Evolutionary conservation across 92 coral and sea anemone species (phyloP).

Genomic region (Parazoanthus atlanticus): DNA sequence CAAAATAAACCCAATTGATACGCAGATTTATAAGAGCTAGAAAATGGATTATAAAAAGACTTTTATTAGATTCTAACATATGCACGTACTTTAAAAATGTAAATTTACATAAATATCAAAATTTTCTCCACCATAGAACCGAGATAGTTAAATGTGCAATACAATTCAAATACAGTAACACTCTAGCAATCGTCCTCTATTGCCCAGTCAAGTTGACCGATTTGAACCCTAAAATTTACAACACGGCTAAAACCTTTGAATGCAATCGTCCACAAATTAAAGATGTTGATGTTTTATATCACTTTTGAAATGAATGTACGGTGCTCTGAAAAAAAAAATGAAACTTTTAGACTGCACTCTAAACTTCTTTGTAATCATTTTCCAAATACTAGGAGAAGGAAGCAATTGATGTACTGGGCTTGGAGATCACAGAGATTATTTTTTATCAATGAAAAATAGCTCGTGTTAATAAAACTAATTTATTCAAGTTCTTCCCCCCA

Average conservation of each 20-base stretch:
- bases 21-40: background rate
- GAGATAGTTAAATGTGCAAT: background rate
- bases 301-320: too few species aligned
- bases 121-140: background rate
- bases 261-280: background rate
- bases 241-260: conserved; percentile 1
- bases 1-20: too few species aligned
- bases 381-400: background rate
- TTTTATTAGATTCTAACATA: background rate
- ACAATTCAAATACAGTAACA: conserved; percentile 8
- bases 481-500: too few species aligned
- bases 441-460: background rate
- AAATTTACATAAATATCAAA: conserved; percentile 25
- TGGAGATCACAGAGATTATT: background rate
- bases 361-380: too few species aligned
- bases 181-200: background rate
- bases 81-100: conserved; percentile 8
- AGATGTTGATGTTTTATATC: background rate
- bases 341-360: background rate
- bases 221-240: background rate
- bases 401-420: too few species aligned
- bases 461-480: background rate
- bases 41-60: background rate
- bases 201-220: background rate
- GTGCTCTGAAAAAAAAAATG: background rate